These are phyloP conservation scores for Malacoctenus gilli DNA, from an alignment of 2,797 vertebrate species.

Conservation along the genomic window DNA sequence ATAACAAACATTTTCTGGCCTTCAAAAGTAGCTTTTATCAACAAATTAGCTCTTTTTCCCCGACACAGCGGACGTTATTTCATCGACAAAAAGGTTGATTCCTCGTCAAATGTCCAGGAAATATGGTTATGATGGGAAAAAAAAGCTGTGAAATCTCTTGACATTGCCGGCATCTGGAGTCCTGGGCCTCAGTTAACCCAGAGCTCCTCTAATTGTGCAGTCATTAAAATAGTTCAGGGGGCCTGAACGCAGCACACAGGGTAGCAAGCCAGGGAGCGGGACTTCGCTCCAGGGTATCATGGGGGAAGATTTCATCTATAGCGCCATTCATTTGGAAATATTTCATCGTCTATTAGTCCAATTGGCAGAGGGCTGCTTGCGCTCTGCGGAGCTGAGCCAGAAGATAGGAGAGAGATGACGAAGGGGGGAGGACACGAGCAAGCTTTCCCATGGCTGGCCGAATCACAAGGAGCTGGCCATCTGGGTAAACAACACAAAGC, in stretches of 20 bases:
- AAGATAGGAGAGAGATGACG: conserved; percentile 78
- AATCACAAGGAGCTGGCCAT: conserved; percentile 76
- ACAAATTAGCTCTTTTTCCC: no score
- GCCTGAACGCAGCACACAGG: conserved; percentile 47
- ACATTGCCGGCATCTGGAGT: conserved; percentile 55
- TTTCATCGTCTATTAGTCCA: conserved; percentile 68
- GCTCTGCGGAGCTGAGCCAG: conserved; percentile 47
- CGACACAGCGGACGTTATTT: no score
- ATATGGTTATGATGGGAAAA: no score
- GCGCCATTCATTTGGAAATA: conserved; percentile 73
- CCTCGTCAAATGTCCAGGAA: conserved; percentile 42
- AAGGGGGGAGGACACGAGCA: conserved; percentile 74
- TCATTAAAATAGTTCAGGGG: conserved; percentile 58
- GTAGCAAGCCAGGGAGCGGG: conserved; percentile 45
- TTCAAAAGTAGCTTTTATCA: no score
- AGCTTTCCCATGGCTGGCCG: conserved; percentile 72
- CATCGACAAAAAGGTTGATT: conserved; percentile 39
- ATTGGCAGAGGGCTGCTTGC: conserved; percentile 53
- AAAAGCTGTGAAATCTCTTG: no score
- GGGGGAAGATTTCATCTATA: conserved; percentile 69
- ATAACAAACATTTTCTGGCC: no score
- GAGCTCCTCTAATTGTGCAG: conserved; percentile 58
- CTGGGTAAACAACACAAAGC: conserved; percentile 77
- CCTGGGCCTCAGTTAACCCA: conserved; percentile 58
- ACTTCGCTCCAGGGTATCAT: conserved; percentile 60